Conservation (phyloP, 2,113 vertebrate species). For the Chascanopsetta lugubris region DNA sequence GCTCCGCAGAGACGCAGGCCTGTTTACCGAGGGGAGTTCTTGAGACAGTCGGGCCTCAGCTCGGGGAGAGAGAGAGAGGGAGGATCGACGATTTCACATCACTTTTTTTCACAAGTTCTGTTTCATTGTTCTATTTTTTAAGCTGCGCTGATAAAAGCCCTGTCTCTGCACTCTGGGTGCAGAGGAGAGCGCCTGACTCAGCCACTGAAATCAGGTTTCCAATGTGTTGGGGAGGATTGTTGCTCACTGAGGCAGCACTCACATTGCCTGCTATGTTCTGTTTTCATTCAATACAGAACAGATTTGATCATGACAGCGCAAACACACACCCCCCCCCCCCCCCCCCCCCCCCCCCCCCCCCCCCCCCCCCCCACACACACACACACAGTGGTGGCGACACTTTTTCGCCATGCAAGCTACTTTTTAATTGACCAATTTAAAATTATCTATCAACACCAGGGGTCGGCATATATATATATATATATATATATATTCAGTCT, state of each 20-base stretch:
- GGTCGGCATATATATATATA: no score
- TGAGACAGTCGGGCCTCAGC: conserved; percentile 50
- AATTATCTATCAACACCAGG: no score
- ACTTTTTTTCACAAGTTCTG: conserved; percentile 43
- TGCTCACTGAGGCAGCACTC: conserved; percentile 22
- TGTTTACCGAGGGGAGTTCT: conserved; percentile 55
- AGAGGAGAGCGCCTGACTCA: conserved; percentile 19
- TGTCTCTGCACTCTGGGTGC: conserved; percentile 24
- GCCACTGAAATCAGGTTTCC: conserved; percentile 23
- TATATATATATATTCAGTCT: no score
- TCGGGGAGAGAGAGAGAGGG: conserved; percentile 20
- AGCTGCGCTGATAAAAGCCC: conserved; percentile 45
- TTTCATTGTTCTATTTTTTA: conserved; percentile 2
- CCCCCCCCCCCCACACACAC: no score
- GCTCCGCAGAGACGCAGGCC: conserved; percentile 11
- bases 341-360: no score
- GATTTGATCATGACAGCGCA: no score
- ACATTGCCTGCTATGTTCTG: no score
- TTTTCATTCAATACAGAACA: no score
- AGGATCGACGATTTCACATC: conserved; percentile 48
- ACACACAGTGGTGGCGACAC: no score
- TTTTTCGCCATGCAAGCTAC: no score
- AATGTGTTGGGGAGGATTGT: conserved; percentile 10
- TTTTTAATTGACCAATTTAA: no score
- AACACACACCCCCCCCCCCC: no score